Conservation (phyloP, 92 coral and sea anemone species). For the Epizoanthus rinbou region DNA sequence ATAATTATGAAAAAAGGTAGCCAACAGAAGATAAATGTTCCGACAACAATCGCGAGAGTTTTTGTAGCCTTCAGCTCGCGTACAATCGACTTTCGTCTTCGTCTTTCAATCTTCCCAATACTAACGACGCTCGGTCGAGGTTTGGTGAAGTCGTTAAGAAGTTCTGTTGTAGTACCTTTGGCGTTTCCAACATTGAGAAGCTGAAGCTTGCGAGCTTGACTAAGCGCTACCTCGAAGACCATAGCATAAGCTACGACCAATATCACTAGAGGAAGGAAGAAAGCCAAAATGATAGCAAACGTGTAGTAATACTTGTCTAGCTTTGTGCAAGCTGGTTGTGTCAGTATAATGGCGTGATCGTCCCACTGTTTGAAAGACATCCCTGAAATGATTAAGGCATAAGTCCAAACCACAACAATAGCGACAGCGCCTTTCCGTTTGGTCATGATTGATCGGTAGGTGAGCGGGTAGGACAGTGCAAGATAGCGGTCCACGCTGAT, state of each 20-base stretch:
- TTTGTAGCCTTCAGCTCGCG: slow-evolving; percentile 98
- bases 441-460: slow-evolving; percentile 86
- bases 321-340: slow-evolving; percentile 69
- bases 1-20: slow-evolving; percentile 83
- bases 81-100: slow-evolving; percentile 75
- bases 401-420: slow-evolving; percentile 78
- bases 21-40: slow-evolving; percentile 94
- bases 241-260: slow-evolving; percentile 86
- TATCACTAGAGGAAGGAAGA: slow-evolving; percentile 80
- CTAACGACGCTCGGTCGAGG: slow-evolving; percentile 69
- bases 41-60: slow-evolving; percentile 92
- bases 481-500: slow-evolving; percentile 89
- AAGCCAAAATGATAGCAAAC: slow-evolving; percentile 76
- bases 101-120: slow-evolving; percentile 74
- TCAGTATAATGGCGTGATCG: slow-evolving; percentile 47
- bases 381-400: slow-evolving; percentile 70
- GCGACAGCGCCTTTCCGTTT: slow-evolving; percentile 67
- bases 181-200: slow-evolving; percentile 45
- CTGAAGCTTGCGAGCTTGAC: slow-evolving; percentile 82
- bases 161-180: slow-evolving; percentile 54
- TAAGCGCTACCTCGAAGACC: slow-evolving; percentile 91
- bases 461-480: slow-evolving; percentile 88
- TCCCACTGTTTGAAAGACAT: slow-evolving; percentile 88
- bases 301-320: slow-evolving; percentile 81
- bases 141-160: slow-evolving; percentile 30